Evolutionary conservation across 1,140 invertebrate genomes (phyloP).

Genomic region (Drosophila pectinifera): DNA sequence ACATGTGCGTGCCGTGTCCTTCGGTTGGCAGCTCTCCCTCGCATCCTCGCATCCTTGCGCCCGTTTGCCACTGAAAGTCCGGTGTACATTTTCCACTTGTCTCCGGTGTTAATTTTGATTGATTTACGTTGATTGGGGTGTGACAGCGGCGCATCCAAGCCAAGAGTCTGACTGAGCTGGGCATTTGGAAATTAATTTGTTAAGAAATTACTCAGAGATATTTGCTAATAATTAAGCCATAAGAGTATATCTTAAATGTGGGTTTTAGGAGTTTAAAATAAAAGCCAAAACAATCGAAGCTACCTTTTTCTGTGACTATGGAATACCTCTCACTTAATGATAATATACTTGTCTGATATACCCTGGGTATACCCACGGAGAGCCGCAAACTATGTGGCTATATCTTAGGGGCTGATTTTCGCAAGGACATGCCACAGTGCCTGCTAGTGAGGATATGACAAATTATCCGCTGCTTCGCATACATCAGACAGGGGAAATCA

Average conservation of each 20-base stretch:
- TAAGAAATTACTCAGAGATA: too few species aligned
- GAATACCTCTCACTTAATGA: too few species aligned
- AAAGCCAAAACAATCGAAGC: too few species aligned
- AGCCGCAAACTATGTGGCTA: not conserved
- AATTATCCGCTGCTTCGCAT: constrained; percentile 9
- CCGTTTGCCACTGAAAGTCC: not conserved
- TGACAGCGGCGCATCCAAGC: constrained; percentile 1
- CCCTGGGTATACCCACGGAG: not conserved
- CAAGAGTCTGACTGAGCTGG: not conserved
- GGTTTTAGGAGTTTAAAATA: too few species aligned
- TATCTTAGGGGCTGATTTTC: not conserved
- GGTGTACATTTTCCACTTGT: constrained; percentile 20
- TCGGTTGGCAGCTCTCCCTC: not conserved
- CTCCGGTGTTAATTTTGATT: constrained; percentile 24
- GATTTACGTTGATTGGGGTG: constrained; percentile 20
- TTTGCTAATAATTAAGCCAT: too few species aligned
- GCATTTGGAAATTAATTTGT: not conserved
- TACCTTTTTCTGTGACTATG: too few species aligned
- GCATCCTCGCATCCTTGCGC: not conserved
- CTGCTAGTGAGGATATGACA: constrained; percentile 15
- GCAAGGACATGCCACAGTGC: constrained; percentile 1
- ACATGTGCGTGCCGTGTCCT: constrained; percentile 14
- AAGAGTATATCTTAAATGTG: too few species aligned
- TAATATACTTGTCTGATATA: too few species aligned
- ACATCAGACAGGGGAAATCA: constrained; percentile 6